These are phyloP conservation scores for Pogoniulus pusillus DNA, from an alignment of 2,797 vertebrate genomes.

Conservation along the genomic window DNA sequence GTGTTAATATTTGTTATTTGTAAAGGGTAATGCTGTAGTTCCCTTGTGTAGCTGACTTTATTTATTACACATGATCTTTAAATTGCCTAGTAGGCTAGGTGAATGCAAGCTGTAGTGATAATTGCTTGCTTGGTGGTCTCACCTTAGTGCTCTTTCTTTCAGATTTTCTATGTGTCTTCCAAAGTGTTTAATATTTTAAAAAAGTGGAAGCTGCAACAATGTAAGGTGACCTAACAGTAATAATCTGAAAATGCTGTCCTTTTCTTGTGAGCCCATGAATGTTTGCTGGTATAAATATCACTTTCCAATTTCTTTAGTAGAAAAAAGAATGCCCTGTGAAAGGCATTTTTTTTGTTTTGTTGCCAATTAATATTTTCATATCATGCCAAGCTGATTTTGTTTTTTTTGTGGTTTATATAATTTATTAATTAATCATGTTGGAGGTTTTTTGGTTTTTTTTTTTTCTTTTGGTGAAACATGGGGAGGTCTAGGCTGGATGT, in stretches of 20 bases:
- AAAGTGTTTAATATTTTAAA: constrained; percentile 60
- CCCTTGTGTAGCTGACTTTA: not conserved
- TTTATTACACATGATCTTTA: constrained; percentile 7
- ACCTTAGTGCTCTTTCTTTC: constrained; percentile 20
- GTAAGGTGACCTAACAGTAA: not conserved
- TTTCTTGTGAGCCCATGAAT: constrained; percentile 6
- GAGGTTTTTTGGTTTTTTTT: too few relatives aligned
- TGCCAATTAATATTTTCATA: too few relatives aligned
- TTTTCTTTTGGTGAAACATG: too few relatives aligned
- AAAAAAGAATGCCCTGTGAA: too few relatives aligned
- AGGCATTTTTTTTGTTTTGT: too few relatives aligned
- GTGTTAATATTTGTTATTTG: constrained; percentile 43
- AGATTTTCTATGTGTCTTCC: constrained; percentile 52
- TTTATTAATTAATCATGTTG: too few relatives aligned
- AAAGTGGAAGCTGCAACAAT: constrained; percentile 22
- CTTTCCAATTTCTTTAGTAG: too few relatives aligned
- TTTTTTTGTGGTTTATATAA: too few relatives aligned
- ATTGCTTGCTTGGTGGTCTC: not conserved
- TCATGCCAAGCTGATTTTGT: too few relatives aligned
- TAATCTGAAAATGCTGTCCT: not conserved
- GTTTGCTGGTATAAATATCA: not conserved
- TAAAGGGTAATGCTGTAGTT: constrained; percentile 26
- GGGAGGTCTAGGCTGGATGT: too few relatives aligned
- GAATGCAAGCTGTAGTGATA: not conserved
- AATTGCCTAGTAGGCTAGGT: constrained; percentile 1